These are phyloP conservation scores for Gymnoscopelus braueri DNA, from an alignment of 2,797 vertebrate species.

Conservation along the genomic window DNA sequence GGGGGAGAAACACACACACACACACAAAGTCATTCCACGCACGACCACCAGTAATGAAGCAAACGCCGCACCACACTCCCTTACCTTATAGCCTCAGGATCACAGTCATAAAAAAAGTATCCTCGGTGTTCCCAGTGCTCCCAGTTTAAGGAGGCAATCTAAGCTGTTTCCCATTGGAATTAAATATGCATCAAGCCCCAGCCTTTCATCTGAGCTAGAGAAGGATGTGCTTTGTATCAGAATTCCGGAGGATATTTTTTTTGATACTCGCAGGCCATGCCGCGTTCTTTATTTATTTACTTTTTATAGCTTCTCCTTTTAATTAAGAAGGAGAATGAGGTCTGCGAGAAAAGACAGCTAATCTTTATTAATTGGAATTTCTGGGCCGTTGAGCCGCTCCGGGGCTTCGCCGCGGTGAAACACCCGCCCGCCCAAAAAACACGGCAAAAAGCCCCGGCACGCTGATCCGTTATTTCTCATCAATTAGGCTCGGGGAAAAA, in stretches of 20 bases:
- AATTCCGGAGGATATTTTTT: constrained; percentile 79
- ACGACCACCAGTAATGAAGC: constrained; percentile 11
- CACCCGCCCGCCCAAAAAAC: constrained; percentile 58
- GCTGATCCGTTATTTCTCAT: constrained; percentile 67
- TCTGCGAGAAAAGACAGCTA: constrained; percentile 74
- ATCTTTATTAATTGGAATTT: constrained; percentile 86
- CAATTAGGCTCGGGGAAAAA: constrained; percentile 71
- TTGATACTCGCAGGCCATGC: constrained; percentile 61
- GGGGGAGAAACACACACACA: constrained; percentile 38
- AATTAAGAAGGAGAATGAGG: constrained; percentile 80
- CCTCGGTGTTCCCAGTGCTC: constrained; percentile 45
- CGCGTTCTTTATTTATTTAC: constrained; percentile 14
- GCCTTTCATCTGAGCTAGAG: constrained; percentile 73
- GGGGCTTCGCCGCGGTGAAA: constrained; percentile 67
- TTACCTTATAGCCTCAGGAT: constrained; percentile 55
- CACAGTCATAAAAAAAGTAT: constrained; percentile 51
- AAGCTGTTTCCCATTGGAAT: constrained; percentile 71
- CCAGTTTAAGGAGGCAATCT: constrained; percentile 69
- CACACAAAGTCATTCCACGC: constrained; percentile 8
- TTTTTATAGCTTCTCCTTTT: constrained; percentile 80
- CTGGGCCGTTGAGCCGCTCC: constrained; percentile 76
- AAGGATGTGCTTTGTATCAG: constrained; percentile 67
- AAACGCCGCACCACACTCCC: constrained; percentile 29
- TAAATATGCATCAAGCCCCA: constrained; percentile 77
- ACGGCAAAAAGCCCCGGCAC: constrained; percentile 31